These are phyloP conservation scores for Eumaeus atala DNA, from an alignment of 1,140 invertebrate genomes.

Conservation along the genomic window DNA sequence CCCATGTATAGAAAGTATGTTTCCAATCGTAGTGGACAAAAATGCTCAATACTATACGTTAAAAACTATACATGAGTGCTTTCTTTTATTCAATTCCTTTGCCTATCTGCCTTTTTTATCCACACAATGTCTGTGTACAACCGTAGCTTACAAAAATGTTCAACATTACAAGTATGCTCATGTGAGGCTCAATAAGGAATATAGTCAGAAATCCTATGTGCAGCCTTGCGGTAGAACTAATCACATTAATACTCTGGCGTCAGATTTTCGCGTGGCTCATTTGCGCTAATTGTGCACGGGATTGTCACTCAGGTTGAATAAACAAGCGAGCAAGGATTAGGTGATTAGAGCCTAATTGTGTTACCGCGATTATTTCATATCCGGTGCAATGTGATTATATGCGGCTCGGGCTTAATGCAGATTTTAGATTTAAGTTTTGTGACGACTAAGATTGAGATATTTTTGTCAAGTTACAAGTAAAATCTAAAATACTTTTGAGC, in stretches of 20 bases:
- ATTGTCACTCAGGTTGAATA: constrained; percentile 73
- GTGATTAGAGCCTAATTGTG: constrained; percentile 70
- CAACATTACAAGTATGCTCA: too few relatives aligned
- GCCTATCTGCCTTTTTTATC: too few relatives aligned
- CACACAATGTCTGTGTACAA: too few relatives aligned
- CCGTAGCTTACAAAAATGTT: too few relatives aligned
- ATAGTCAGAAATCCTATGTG: constrained; percentile 40
- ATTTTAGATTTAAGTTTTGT: constrained; percentile 20
- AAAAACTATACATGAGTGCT: too few relatives aligned
- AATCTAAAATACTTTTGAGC: neutral
- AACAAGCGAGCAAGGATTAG: constrained; percentile 72
- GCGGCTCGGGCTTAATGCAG: constrained; percentile 53
- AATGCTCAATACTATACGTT: too few relatives aligned
- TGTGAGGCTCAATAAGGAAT: constrained; percentile 16
- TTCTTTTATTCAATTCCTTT: too few relatives aligned
- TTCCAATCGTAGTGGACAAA: too few relatives aligned
- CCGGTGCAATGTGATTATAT: constrained; percentile 61
- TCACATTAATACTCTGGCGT: constrained; percentile 55
- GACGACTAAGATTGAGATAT: too few relatives aligned
- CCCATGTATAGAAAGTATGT: too few relatives aligned
- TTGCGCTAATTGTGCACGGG: constrained; percentile 69
- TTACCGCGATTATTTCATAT: constrained; percentile 70
- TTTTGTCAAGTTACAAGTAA: too few relatives aligned
- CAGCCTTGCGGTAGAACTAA: constrained; percentile 59
- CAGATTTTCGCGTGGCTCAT: constrained; percentile 73